Evolutionary conservation across 2,888 invertebrate genomes (phyloP).

Genomic region (Drosophila acutilabella): DNA sequence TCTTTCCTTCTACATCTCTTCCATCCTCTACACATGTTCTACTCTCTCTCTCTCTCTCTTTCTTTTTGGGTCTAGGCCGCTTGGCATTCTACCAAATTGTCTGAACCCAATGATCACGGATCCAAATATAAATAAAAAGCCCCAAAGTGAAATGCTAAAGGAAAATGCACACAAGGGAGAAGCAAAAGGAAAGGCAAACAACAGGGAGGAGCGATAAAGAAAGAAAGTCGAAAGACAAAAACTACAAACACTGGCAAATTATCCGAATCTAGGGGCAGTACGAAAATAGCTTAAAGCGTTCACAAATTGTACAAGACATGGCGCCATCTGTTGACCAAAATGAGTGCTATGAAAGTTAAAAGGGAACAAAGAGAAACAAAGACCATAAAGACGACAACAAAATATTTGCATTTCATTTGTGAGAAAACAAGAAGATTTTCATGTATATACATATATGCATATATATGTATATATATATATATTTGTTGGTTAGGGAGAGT

Average conservation of each 20-base stretch:
- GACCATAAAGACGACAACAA: background rate
- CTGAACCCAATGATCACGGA: slow-evolving; percentile 26
- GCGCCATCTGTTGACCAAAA: slow-evolving; percentile 38
- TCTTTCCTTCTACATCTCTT: too few relatives aligned
- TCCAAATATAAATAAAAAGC: slow-evolving; percentile 27
- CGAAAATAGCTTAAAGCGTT: slow-evolving; percentile 18
- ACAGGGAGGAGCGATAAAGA: background rate
- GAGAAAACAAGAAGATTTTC: slow-evolving; percentile 16
- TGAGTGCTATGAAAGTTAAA: slow-evolving; percentile 17
- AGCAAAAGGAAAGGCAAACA: background rate
- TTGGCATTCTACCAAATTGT: slow-evolving; percentile 30
- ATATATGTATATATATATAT: too few relatives aligned
- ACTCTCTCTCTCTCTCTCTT: slow-evolving; percentile 16
- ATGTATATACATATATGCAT: too few relatives aligned
- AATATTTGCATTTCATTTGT: slow-evolving; percentile 62
- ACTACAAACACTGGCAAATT: background rate
- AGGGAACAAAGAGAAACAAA: background rate
- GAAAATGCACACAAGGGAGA: background rate
- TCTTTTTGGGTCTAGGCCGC: slow-evolving; percentile 61
- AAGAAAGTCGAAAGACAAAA: background rate
- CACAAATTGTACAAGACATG: background rate
- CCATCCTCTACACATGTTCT: too few relatives aligned
- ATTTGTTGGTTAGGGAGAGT: background rate
- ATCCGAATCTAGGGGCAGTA: slow-evolving; percentile 8
- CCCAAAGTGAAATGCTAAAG: slow-evolving; percentile 6